Base-by-base conservation (phyloP, 2,113 vertebrate species). In the Chiloscyllium plagiosum region DNA sequence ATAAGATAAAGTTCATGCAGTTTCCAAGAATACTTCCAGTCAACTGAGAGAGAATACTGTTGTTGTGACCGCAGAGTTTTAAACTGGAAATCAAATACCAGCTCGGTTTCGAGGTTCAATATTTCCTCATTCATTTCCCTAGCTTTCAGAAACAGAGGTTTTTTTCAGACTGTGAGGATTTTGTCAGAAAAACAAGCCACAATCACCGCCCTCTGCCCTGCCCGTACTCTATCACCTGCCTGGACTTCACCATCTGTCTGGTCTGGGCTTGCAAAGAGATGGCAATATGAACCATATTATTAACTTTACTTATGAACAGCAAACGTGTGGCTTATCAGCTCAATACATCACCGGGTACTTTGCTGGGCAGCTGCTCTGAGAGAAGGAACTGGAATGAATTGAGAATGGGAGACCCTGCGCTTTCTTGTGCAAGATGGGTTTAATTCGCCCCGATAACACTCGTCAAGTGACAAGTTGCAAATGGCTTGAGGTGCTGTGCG, bases 21-120 rank as follows among this genome's bases (percentile, higher is more conserved):
- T 93, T 93, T 93, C n/a, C 61, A 93, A 93, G 56, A 68, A 42
- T 37, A 66, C 19, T 37, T 66, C 61, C 89, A 93, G 89, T n/a
- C 65, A 93, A 93, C 37, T 93, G 37, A 37, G 66, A 33, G 37
- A 10, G 61, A 93, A 93, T 37, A 93, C n/a, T 37, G 89, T 37
- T n/a, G n/a, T 42, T 22, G 89, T 24, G 56, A 33, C 65, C 61
- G 10, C 15, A 68, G 89, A 42, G 15, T 66, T 93, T 61, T 22
- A 66, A 68, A n/a, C 65, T 22, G 61, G 89, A 93, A 68, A 93
- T 66, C 61, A 37, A 61, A 68, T 6, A 93, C 89, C 33, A 37
- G 61, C 61, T 93, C 61, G 10, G 33, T 20, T 93, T 20, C 15
- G 20, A 37, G 12, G 65, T 19, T 33, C 33, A 42, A 22, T 42